Percentiles rank a stretch among this genome's conserved stretches.
phyloP scores from a whole-genome alignment of 2,797 vertebrate species.

The Schizopygopsis pylzovi region DNA sequence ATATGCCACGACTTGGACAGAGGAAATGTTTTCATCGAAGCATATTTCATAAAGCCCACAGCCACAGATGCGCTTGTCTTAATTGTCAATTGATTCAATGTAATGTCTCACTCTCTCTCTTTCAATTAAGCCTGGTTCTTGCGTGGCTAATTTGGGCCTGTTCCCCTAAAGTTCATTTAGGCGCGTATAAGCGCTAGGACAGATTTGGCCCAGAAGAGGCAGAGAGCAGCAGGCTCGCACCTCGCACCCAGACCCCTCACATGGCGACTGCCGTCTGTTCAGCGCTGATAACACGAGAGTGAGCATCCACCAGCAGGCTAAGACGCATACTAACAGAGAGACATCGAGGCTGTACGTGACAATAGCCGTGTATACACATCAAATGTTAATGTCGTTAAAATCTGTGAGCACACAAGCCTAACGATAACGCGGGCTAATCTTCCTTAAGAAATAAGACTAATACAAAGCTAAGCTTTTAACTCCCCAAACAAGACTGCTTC shows the following conservation, averaged over 20 bases:
- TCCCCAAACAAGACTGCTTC: conserved; percentile 33
- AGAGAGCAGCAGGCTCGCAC: conserved; percentile 61
- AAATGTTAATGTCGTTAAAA: conserved; percentile 74
- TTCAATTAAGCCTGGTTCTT: conserved; percentile 69
- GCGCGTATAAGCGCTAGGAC: conserved; percentile 48
- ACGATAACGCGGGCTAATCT: conserved; percentile 74
- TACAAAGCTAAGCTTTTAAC: conserved; percentile 55
- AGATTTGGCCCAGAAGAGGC: conserved; percentile 59
- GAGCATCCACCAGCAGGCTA: conserved; percentile 58
- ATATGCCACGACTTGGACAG: neutral
- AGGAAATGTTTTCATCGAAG: conserved; percentile 9
- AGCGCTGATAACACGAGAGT: conserved; percentile 74
- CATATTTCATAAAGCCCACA: conserved; percentile 56
- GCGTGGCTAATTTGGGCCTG: conserved; percentile 64
- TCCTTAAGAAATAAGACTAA: conserved; percentile 74
- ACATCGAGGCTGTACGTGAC: conserved; percentile 65
- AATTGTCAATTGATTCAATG: conserved; percentile 70
- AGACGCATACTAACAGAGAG: conserved; percentile 67
- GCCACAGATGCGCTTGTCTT: conserved; percentile 67
- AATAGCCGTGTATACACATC: conserved; percentile 69
- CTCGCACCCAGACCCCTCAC: conserved; percentile 63
- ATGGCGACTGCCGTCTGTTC: conserved; percentile 72
- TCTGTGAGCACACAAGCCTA: conserved; percentile 69
- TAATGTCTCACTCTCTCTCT: conserved; percentile 60
- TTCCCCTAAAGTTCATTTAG: conserved; percentile 51